Percentiles rank a stretch among this genome's conserved stretches.
These are phyloP conservation scores for Chrysogorgia sp. DNA, from an alignment of 92 coral and sea anemone genomes.

Conservation along the genomic window DNA sequence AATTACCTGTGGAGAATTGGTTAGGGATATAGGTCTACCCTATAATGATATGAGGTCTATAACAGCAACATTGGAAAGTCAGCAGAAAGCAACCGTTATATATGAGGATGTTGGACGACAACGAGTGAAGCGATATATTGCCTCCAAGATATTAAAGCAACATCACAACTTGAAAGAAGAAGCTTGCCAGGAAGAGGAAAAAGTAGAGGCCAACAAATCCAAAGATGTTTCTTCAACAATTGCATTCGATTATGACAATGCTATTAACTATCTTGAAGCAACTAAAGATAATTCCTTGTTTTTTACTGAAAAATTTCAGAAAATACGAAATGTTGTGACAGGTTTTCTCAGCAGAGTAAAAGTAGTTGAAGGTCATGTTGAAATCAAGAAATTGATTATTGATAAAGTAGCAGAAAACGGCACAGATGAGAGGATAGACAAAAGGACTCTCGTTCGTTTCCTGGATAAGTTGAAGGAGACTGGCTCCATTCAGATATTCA, in stretches of 20 bases:
- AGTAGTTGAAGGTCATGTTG: conserved; percentile 61
- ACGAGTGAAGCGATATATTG: not conserved
- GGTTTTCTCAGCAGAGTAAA: conserved; percentile 57
- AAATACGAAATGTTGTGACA: conserved; percentile 65
- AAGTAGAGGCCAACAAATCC: not conserved
- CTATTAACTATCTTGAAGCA: not conserved
- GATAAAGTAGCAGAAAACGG: conserved; percentile 68
- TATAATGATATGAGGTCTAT: not conserved
- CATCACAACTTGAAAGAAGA: not conserved
- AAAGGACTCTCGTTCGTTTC: conserved; percentile 37
- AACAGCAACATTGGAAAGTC: not conserved
- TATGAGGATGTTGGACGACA: conserved; percentile 1
- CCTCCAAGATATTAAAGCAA: not conserved
- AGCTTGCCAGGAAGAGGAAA: not conserved
- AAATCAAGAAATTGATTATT: conserved; percentile 63
- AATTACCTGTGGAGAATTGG: conserved; percentile 54
- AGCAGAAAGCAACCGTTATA: conserved; percentile 4
- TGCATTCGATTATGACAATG: not conserved
- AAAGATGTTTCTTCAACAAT: not conserved
- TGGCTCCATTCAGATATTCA: conserved; percentile 6
- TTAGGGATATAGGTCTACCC: not conserved
- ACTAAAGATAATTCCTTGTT: not conserved
- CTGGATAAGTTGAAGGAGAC: conserved; percentile 4
- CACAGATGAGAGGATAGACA: conserved; percentile 59
- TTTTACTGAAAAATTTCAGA: conserved; percentile 10